These are phyloP conservation scores for Xenus cinereus DNA, from an alignment of 2,113 vertebrate species.

Conservation along the genomic window DNA sequence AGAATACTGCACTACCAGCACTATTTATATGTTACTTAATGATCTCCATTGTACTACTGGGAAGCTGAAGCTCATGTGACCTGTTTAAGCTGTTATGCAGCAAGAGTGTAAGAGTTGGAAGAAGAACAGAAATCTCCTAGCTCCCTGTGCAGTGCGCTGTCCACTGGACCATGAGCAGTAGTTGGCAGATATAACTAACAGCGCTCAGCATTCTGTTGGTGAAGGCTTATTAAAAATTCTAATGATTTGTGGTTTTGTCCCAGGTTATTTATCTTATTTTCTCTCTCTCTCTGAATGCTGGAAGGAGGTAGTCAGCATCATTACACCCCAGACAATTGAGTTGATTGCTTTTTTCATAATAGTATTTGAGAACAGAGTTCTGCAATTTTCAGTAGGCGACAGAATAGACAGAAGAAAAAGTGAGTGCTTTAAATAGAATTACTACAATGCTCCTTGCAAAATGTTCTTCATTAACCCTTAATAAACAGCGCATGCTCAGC, in stretches of 20 bases:
- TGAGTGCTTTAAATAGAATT: constrained; percentile 52
- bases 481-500: not conserved
- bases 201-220: not conserved
- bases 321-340: constrained; percentile 63
- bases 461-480: constrained; percentile 56
- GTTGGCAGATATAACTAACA: constrained; percentile 37
- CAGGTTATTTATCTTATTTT: constrained; percentile 58
- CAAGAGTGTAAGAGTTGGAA: not conserved
- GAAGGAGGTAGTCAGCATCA: constrained; percentile 63
- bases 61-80: not conserved
- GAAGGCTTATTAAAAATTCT: constrained; percentile 62
- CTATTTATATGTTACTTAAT: constrained; percentile 44
- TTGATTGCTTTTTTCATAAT: constrained; percentile 67
- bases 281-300: not conserved
- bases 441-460: constrained; percentile 28
- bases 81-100: not conserved
- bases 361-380: constrained; percentile 49
- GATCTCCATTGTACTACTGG: not conserved
- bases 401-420: constrained; percentile 50
- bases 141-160: not conserved
- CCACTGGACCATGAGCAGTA: constrained; percentile 4
- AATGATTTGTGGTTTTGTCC: constrained; percentile 55
- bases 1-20: not conserved
- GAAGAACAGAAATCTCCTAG: not conserved
- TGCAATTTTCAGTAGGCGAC: constrained; percentile 53